Conservation (phyloP, 2,113 vertebrate species). For the Illadopsis cleaveri region DNA sequence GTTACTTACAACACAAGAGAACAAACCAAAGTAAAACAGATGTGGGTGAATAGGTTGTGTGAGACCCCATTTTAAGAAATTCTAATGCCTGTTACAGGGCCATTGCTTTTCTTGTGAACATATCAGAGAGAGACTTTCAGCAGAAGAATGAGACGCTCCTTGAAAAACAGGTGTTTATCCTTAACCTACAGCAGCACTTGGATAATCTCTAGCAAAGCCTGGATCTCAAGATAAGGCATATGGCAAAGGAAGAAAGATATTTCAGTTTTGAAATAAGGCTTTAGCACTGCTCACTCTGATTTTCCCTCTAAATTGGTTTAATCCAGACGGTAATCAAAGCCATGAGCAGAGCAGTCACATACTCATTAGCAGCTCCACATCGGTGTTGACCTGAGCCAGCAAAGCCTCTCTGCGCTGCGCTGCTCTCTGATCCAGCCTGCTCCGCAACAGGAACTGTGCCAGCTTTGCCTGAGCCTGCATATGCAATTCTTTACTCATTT, state of each 20-base stretch:
- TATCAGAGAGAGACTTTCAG: not conserved
- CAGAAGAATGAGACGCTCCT: not conserved
- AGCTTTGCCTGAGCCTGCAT: constrained; percentile 78
- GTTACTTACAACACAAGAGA: not conserved
- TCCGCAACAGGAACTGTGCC: constrained; percentile 76
- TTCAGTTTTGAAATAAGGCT: not conserved
- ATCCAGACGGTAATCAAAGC: not conserved
- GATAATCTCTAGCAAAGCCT: not conserved
- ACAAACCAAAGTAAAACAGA: not conserved
- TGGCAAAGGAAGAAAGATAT: not conserved
- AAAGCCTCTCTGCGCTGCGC: constrained; percentile 77
- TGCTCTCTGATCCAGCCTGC: constrained; percentile 68
- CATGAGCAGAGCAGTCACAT: constrained; percentile 39
- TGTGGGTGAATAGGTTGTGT: not conserved
- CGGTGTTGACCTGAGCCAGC: constrained; percentile 83
- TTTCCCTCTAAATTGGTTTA: not conserved
- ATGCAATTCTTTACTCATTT: constrained; percentile 80
- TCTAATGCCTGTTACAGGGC: not conserved
- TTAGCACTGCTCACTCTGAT: not conserved
- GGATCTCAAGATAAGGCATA: not conserved
- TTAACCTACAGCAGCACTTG: not conserved
- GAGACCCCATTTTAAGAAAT: not conserved
- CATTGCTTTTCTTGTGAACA: not conserved
- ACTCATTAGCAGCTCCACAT: constrained; percentile 83
- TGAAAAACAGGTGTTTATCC: not conserved